Evolutionary conservation across 2,113 vertebrate species (phyloP).

Genomic region (Pavo muticus): DNA sequence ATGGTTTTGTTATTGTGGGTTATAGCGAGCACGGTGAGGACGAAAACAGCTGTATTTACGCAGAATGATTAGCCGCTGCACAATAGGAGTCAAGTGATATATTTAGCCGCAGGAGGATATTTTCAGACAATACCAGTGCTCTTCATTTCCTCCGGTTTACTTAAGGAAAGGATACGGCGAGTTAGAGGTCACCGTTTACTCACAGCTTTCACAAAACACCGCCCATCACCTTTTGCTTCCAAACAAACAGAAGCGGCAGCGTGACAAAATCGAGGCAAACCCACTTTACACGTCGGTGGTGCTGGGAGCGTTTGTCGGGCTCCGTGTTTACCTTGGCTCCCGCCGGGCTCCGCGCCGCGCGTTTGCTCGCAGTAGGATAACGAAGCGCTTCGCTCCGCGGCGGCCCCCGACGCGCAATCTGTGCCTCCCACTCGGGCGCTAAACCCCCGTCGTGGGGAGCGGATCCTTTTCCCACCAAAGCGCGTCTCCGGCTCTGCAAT

Average conservation of each 20-base stretch:
- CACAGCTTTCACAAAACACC: conserved; percentile 36
- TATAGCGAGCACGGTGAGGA: background rate
- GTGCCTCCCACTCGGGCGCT: conserved; percentile 38
- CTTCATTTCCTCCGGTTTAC: conserved; percentile 77
- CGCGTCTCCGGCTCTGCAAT: conserved; percentile 51
- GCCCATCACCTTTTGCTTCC: conserved; percentile 38
- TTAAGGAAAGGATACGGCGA: conserved; percentile 70
- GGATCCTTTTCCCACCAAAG: conserved; percentile 52
- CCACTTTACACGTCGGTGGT: conserved; percentile 23
- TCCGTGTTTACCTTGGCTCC: conserved; percentile 17
- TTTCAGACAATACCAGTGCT: conserved; percentile 78
- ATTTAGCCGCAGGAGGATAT: conserved; percentile 74
- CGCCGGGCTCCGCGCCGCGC: background rate
- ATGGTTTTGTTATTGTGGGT: background rate
- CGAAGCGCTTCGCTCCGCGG: background rate
- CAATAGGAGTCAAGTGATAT: conserved; percentile 45
- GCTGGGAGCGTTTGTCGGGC: background rate
- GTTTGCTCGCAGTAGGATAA: conserved; percentile 55
- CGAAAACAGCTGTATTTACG: conserved; percentile 44
- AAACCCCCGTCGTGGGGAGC: conserved; percentile 43
- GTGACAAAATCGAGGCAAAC: background rate
- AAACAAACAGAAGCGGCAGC: conserved; percentile 43
- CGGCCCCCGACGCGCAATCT: conserved; percentile 3
- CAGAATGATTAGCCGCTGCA: conserved; percentile 33
- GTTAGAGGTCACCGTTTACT: conserved; percentile 74